Percentiles rank a stretch among this genome's conserved stretches.
phyloP scores from a whole-genome alignment of 2,888 invertebrate genomes.

The Sthenelais limicola region DNA sequence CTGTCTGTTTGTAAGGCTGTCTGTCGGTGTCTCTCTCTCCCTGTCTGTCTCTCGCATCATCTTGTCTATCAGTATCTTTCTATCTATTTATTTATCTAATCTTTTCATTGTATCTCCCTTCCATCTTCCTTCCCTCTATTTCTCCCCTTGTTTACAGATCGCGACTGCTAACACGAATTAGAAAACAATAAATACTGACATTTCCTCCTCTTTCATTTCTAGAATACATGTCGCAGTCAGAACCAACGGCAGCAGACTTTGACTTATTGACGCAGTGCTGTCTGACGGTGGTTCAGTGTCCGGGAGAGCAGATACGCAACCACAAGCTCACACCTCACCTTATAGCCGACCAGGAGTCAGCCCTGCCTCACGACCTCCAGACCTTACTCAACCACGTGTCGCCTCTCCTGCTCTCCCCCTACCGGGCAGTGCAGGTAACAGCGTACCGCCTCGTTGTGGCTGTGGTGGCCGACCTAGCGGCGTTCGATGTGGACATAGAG shows the following conservation, averaged over 20 bases:
- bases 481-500: constrained; percentile 47
- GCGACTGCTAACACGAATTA: no score
- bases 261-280: constrained; percentile 35
- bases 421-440: constrained; percentile 60
- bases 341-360: constrained; percentile 62
- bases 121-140: no score
- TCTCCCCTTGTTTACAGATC: no score
- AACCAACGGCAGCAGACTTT: background rate
- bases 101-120: no score
- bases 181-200: no score
- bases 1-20: no score
- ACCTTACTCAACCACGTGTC: constrained; percentile 67
- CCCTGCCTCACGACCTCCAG: constrained; percentile 65
- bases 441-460: constrained; percentile 63
- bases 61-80: no score
- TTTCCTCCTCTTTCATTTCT: background rate
- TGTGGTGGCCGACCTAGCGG: constrained; percentile 56
- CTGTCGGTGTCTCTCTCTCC: no score
- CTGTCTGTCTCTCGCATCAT: no score
- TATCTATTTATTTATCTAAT: no score
- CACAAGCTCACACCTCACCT: constrained; percentile 64
- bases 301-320: constrained; percentile 43
- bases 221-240: constrained; percentile 1
- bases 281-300: constrained; percentile 29
- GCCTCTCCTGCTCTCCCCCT: constrained; percentile 59